Evolutionary conservation across 2,113 vertebrate genomes (phyloP), one percentile per base, ranked within the genome.

Genomic region (Oostethus manadensis): DNA sequence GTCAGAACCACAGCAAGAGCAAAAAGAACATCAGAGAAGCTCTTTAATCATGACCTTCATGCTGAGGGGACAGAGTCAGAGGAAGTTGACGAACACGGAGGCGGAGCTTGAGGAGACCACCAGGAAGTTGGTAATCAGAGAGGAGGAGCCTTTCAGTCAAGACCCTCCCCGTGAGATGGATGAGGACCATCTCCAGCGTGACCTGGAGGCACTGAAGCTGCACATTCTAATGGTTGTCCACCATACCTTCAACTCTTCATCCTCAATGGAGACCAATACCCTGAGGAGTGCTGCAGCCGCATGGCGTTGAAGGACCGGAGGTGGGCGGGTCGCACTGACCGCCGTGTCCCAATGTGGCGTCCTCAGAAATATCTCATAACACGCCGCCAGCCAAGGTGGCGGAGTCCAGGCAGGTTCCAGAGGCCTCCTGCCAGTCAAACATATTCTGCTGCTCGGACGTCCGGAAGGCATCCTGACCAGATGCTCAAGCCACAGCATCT

Each of bases 311-410:
- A 92, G 82, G 93, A 96, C 70, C 70, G 45, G 20, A 78, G 26
- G n/a, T 91, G 83, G 77, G 15, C 2, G 0, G 74, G 43, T 0
- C 48, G 67, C 73, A 21, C 77, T 22, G 57, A 74, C 1, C 43
- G 46, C 8, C 68, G 13, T 8, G 44, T 49, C 3, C 68, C 70
- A 8, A 11, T 0, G 6, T 90, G 87, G 68, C 90, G 91, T 38
- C 93, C 93, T 6, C 85, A 84, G 57, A 64, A 55, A 60, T 93
- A 90, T 88, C 86, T 89, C 95, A 94, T 89, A 77, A 88, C 22
- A 16, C 4, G 1, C 45, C 75, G 38, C 83, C 97, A 43, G 73
- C 84, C 45, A 70, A 69, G 16, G 74, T 82, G 0, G 92, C 93
- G 9, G 76, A 81, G 7, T 56, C 79, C 64, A 86, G 89, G 46